Conservation (phyloP, 2,888 invertebrate species). For the Abscondita cerata region DNA sequence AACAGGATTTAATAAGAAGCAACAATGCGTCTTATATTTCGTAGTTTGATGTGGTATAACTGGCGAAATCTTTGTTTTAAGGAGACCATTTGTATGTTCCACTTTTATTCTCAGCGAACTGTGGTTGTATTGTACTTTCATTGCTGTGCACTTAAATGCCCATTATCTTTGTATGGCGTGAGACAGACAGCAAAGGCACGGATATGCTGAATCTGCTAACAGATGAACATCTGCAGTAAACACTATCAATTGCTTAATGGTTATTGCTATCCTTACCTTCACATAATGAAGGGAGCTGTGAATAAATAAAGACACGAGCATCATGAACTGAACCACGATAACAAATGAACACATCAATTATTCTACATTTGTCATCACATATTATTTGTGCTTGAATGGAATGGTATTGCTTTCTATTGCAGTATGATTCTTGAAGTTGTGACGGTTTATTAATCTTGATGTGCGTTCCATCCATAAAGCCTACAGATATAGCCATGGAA, state of each 20-base stretch:
- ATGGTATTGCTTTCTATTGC: constrained; percentile 6
- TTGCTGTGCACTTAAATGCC: not conserved
- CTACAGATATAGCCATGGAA: no score
- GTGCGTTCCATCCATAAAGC: not conserved
- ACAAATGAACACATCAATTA: not conserved
- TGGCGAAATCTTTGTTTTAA: constrained; percentile 7
- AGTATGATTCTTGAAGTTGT: constrained; percentile 3
- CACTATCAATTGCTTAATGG: not conserved
- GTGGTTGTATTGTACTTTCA: not conserved
- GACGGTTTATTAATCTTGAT: not conserved
- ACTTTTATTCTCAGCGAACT: constrained; percentile 2
- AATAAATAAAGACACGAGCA: not conserved
- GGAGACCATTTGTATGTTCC: constrained; percentile 2
- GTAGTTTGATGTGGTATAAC: constrained; percentile 3
- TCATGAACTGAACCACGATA: not conserved
- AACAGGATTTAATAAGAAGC: not conserved
- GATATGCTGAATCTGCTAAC: not conserved
- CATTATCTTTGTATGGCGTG: constrained; percentile 4
- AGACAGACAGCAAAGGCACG: not conserved
- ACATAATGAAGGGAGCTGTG: not conserved
- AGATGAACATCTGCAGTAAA: not conserved
- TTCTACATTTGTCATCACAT: constrained; percentile 4
- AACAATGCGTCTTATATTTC: not conserved
- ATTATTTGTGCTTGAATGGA: constrained; percentile 1
- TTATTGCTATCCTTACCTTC: not conserved